Evolutionary conservation across 2,888 invertebrate species (phyloP).

Genomic region (Mayetiola destructor): DNA sequence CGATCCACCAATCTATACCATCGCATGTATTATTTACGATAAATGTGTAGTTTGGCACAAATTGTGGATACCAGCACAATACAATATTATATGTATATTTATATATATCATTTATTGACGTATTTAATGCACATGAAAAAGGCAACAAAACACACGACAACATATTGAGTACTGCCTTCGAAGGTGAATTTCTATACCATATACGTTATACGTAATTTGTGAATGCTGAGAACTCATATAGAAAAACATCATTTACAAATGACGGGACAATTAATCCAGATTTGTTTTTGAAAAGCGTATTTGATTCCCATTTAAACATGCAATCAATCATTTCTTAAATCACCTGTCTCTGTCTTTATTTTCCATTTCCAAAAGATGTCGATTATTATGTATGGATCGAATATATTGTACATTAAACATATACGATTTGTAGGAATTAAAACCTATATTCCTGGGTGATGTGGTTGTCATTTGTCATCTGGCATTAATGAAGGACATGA

Average conservation of each 20-base stretch:
- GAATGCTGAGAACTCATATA: not conserved
- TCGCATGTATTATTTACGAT: not conserved
- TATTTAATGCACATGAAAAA: not conserved
- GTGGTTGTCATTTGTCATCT: too few relatives aligned
- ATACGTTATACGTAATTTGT: not conserved
- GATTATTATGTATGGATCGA: too few relatives aligned
- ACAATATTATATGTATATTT: too few relatives aligned
- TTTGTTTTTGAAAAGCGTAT: not conserved
- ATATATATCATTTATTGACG: conserved; percentile 13
- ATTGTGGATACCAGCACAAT: too few relatives aligned
- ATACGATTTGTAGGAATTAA: too few relatives aligned
- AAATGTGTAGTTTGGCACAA: not conserved
- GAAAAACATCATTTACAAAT: conserved; percentile 11
- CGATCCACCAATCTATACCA: not conserved
- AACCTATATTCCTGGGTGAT: too few relatives aligned
- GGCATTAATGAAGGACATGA: too few relatives aligned
- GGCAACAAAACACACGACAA: not conserved
- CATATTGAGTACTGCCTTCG: not conserved
- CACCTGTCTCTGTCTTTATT: conserved; percentile 1
- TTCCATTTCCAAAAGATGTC: too few relatives aligned
- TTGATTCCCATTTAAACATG: not conserved
- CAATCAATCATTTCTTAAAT: conserved; percentile 11
- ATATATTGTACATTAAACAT: too few relatives aligned
- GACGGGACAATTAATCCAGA: conserved; percentile 8
- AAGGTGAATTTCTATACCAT: not conserved